These are phyloP conservation scores for Leptodactylus fuscus DNA, from an alignment of 2,113 vertebrate species.

Conservation along the genomic window DNA sequence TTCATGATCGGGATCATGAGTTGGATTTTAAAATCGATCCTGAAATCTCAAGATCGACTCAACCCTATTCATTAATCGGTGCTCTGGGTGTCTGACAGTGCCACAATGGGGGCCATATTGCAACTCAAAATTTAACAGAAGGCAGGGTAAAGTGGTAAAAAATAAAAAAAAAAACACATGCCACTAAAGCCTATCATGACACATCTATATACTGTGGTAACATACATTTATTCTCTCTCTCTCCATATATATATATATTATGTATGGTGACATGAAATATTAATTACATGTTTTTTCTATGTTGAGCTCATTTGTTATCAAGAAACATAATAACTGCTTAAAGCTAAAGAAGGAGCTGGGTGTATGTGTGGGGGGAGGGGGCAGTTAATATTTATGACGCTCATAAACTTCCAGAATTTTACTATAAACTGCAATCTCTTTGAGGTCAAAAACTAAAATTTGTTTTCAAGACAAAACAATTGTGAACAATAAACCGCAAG, in stretches of 20 bases:
- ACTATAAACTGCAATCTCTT: conserved; percentile 69
- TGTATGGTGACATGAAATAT: not conserved
- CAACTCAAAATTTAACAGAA: too few species aligned
- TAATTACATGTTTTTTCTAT: not conserved
- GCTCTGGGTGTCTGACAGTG: too few species aligned
- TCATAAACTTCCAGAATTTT: conserved; percentile 72
- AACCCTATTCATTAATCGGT: too few species aligned
- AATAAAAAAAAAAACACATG: too few species aligned
- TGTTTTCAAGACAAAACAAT: conserved; percentile 72
- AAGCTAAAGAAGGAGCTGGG: not conserved
- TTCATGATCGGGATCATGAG: too few species aligned
- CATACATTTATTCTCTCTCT: not conserved
- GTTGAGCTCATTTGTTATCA: conserved; percentile 9
- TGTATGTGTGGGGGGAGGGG: not conserved
- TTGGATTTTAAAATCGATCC: too few species aligned
- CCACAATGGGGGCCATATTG: too few species aligned
- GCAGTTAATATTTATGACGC: conserved; percentile 71
- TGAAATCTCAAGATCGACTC: too few species aligned
- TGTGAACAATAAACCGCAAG: conserved; percentile 69
- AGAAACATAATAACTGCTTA: conserved; percentile 15
- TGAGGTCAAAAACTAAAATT: conserved; percentile 70
- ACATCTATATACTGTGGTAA: not conserved
- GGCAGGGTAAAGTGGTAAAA: too few species aligned
- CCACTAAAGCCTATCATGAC: not conserved
- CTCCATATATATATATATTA: not conserved